Evolutionary conservation across 2,797 vertebrate species (phyloP), one percentile per base, ranked within the genome.

Genomic region (Coregonus sp.): DNA sequence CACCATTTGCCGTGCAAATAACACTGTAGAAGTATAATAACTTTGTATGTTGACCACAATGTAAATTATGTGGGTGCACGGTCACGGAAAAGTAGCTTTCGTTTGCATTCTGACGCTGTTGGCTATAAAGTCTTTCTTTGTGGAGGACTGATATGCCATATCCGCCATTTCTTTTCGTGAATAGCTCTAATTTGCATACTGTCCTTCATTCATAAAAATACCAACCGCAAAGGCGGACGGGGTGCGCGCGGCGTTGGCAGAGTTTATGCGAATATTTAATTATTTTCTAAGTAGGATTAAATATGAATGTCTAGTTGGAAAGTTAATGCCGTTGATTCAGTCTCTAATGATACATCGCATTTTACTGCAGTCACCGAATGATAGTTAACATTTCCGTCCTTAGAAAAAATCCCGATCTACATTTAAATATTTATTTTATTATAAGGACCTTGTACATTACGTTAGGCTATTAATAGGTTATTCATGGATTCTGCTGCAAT

Each of bases 181-280:
- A 93, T 94, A 86, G 90, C 74, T 82, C 91, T 92, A 85, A 95
- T 96, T 96, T 95, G 94, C 95, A 95, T 95, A 94, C 91, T 91
- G 91, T 90, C 89, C 92, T 93, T 93, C 95, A 96, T 96, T 96
- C 95, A 96, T 95, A 96, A 94, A 95, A 92, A 86, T 70, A 79
- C 80, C 65, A 70, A 72, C 66, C 75, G 71, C 33, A 70, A 31
- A 79, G 63, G 47, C 77, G 65, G 40, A 16, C 14, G 70, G 35
- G 25, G 37, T 18, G 74, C 66, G 71, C 76, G 75, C 66, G 25
- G 72, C 6, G 20, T 29, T 70, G 33, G 63, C 61, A 5, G n/a
- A 14, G 75, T 33, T 70, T 63, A 56, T 72, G 75, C 35, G 18
- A 37, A 63, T 15, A 20, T 18, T 56, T 40, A 7, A 16, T 4